These are phyloP conservation scores for Tuta absoluta DNA, from an alignment of 2,888 invertebrate species.

Conservation along the genomic window DNA sequence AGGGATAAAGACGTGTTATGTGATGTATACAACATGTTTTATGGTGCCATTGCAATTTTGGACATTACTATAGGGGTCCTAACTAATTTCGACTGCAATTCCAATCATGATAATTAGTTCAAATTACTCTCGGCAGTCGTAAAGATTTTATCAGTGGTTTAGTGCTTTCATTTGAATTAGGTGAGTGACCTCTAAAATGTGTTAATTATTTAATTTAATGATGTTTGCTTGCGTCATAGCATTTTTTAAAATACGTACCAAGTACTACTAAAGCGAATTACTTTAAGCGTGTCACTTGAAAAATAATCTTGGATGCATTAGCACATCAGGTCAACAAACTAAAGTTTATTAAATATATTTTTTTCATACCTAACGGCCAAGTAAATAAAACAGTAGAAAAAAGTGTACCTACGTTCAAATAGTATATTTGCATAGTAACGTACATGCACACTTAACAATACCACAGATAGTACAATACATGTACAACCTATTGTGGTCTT, in stretches of 20 bases:
- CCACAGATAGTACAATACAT: background rate
- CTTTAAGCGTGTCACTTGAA: no score
- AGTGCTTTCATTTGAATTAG: constrained; percentile 6
- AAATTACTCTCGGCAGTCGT: constrained; percentile 23
- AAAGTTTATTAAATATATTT: no score
- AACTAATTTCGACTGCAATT: constrained; percentile 27
- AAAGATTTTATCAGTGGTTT: constrained; percentile 29
- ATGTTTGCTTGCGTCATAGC: background rate
- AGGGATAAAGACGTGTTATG: no score
- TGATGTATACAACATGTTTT: background rate
- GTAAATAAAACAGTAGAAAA: no score
- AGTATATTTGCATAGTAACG: no score
- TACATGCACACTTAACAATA: background rate
- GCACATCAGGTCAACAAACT: no score
- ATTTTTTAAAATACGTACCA: background rate
- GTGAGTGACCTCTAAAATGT: constrained; percentile 20
- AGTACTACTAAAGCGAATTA: no score
- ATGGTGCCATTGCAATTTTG: constrained; percentile 17
- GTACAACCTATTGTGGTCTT: constrained; percentile 5
- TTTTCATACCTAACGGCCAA: no score
- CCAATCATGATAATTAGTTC: constrained; percentile 29
- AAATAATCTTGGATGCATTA: no score
- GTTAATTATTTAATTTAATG: constrained; percentile 21
- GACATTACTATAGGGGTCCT: constrained; percentile 19
- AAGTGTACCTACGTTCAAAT: no score